Conservation (phyloP, 1,140 invertebrate genomes). For the Mesaphorura yosii region DNA sequence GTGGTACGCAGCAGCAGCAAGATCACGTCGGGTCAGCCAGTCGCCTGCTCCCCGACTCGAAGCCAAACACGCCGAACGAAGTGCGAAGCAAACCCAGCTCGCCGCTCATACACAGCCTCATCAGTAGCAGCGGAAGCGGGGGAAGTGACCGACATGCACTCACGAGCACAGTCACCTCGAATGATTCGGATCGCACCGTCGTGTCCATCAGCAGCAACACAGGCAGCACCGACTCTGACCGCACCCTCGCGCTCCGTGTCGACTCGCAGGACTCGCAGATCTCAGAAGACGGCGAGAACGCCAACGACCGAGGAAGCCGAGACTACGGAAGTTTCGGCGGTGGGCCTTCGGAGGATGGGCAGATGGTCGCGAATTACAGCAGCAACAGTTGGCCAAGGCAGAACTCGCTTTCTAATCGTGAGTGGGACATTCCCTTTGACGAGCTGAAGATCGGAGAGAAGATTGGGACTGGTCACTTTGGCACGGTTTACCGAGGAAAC, state of each 20-base stretch:
- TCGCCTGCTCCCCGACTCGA: too few species aligned
- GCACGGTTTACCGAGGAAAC: slow-evolving; percentile 84
- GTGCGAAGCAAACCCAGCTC: too few species aligned
- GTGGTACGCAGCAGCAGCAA: too few species aligned
- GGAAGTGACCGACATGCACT: slow-evolving; percentile 43
- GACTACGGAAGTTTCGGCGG: too few species aligned
- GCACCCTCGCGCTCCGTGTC: slow-evolving; percentile 58
- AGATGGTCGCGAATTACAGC: too few species aligned
- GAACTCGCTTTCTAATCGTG: slow-evolving; percentile 85
- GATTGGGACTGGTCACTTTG: slow-evolving; percentile 85
- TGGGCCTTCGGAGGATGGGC: too few species aligned
- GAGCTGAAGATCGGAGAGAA: slow-evolving; percentile 75
- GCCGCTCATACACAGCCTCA: slow-evolving; percentile 7
- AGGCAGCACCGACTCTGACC: slow-evolving; percentile 67
- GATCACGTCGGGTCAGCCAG: too few species aligned
- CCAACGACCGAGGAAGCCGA: too few species aligned
- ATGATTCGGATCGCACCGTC: slow-evolving; percentile 74
- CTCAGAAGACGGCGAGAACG: slow-evolving; percentile 45
- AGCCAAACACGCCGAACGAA: too few species aligned
- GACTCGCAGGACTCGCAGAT: slow-evolving; percentile 80
- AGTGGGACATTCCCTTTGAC: slow-evolving; percentile 96
- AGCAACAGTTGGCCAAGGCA: slow-evolving; percentile 73
- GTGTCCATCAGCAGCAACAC: slow-evolving; percentile 56
- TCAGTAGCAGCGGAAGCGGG: background rate
- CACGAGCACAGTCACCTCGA: slow-evolving; percentile 58